Conservation (phyloP, 2,797 vertebrate species). For the Loriculus beryllinus region DNA sequence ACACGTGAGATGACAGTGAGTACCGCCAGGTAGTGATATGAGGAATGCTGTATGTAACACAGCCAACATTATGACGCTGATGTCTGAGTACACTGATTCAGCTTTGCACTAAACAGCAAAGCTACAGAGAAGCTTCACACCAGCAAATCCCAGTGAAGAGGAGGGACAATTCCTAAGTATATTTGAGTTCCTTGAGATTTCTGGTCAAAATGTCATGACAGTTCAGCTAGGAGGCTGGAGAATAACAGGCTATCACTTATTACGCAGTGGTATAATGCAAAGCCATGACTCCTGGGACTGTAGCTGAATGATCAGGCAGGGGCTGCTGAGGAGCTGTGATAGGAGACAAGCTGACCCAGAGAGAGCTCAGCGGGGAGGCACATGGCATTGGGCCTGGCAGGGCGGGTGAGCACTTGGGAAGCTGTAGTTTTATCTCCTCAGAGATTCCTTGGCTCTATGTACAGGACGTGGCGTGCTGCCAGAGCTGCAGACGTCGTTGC, state of each 20-base stretch:
- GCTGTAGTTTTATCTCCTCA: constrained; percentile 7
- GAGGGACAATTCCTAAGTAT: not conserved
- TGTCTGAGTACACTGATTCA: not conserved
- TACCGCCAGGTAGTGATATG: not conserved
- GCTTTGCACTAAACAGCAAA: not conserved
- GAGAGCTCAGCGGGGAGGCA: not conserved
- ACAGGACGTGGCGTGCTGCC: not conserved
- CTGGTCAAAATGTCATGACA: not conserved
- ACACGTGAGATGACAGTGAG: not conserved
- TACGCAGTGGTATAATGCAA: not conserved
- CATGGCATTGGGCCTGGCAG: not conserved
- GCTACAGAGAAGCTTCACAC: not conserved
- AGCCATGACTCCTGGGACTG: not conserved
- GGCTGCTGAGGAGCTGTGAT: constrained; percentile 50
- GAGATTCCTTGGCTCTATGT: not conserved
- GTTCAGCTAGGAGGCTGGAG: not conserved
- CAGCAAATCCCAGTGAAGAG: not conserved
- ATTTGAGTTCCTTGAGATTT: not conserved
- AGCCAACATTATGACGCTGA: not conserved
- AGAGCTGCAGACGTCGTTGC: not conserved
- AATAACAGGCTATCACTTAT: not conserved
- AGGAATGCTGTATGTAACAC: not conserved
- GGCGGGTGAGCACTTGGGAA: not conserved
- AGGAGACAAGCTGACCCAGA: not conserved
- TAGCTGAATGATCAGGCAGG: constrained; percentile 26